A percentile compares a stretch with the other conserved stretches of the same genome.
Evolutionary conservation across 2,888 invertebrate genomes (phyloP).

Genomic region (Hyppa rectilinea): DNA sequence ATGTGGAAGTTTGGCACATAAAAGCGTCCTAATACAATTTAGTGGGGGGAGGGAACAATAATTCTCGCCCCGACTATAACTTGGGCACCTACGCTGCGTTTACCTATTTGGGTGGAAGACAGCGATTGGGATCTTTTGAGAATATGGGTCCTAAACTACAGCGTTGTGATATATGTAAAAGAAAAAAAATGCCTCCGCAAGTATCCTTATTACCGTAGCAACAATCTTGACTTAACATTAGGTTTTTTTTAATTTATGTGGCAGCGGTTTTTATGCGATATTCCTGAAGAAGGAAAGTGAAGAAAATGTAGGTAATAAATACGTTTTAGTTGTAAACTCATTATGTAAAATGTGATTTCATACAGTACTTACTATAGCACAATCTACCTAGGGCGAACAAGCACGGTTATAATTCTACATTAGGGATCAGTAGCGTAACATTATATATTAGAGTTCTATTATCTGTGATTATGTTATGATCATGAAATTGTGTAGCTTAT

Average conservation of each 20-base stretch:
- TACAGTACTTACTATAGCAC: constrained; percentile 23
- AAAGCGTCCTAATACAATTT: constrained; percentile 60
- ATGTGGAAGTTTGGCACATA: constrained; percentile 60
- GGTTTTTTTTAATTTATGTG: neutral
- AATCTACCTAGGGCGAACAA: constrained; percentile 1
- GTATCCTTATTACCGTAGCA: neutral
- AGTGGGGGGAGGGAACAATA: constrained; percentile 60
- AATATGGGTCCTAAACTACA: constrained; percentile 18
- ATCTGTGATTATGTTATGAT: constrained; percentile 6
- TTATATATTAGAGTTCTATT: no score
- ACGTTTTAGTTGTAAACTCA: constrained; percentile 28
- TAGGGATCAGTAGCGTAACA: constrained; percentile 14
- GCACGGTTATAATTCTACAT: neutral
- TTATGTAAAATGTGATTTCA: constrained; percentile 19
- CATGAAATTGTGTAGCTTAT: no score
- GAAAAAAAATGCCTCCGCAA: no score
- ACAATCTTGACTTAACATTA: neutral
- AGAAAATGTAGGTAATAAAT: constrained; percentile 14
- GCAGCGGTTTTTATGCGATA: neutral
- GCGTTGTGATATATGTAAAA: neutral
- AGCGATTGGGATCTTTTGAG: constrained; percentile 4
- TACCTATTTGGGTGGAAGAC: constrained; percentile 27
- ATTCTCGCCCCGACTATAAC: constrained; percentile 60
- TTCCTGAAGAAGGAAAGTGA: neutral
- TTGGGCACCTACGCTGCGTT: constrained; percentile 43